Base-by-base conservation (phyloP, 2,797 vertebrate species). In the Xenopus petersii region DNA sequence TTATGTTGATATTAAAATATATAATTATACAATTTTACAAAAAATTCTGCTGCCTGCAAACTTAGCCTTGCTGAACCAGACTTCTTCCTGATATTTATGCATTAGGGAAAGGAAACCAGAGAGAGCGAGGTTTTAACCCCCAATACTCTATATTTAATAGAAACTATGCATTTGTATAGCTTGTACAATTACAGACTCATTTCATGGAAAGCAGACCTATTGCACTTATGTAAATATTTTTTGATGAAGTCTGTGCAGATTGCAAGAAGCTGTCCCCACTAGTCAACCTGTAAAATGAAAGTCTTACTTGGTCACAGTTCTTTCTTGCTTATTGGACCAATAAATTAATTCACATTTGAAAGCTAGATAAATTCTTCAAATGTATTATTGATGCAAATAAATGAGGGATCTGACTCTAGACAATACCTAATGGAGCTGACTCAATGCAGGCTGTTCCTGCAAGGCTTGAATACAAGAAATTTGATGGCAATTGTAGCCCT, bases 341-440 rank as follows among this genome's bases (percentile, higher is more conserved):
- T 92, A 92, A 93, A 87, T 87, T 87, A 93, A 89, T 81, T 84
- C 83, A 84, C 91, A 90, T 93, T 92, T 93, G 92, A 92, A 93
- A 93, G 91, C 93, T 89, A 93, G 91, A 92, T 93, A 91, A 93
- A 90, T 87, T 89, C 87, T 91, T 87, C 88, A 91, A 93, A 88
- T 91, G 88, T 91, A 91, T 92, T 92, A 89, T 90, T 90, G 91
- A 93, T 91, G 89, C 91, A 91, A 90, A 91, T 90, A 91, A 92
- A 92, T 87, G 86, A 91, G 89, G 88, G 86, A 80, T 89, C 82
- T 85, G 89, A 86, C 93, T 88, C 86, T 81, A 92, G 93, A 92
- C 87, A 89, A 92, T 88, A 90, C 83, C 90, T 92, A 92, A 93
- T 92, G 91, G 89, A 90, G 88, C 89, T 85, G 88, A 84, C 88